Evolutionary conservation across 2,113 vertebrate genomes (phyloP).

Genomic region (Crotalus helleri): DNA sequence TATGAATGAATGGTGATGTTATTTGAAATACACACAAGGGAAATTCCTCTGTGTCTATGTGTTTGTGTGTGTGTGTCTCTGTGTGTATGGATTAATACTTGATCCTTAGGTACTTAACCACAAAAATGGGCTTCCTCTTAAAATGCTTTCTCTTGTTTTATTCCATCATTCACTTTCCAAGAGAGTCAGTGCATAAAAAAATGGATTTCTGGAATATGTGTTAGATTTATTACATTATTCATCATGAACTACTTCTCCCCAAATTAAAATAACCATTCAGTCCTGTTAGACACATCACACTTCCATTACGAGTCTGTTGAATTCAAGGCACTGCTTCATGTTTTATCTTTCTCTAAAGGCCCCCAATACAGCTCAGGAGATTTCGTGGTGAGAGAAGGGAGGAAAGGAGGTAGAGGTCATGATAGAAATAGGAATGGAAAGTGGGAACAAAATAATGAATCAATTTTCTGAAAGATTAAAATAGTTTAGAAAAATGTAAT

Average conservation of each 20-base stretch:
- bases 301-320: not conserved
- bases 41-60: not conserved
- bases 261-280: not conserved
- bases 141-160: not conserved
- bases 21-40: not conserved
- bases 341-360: not conserved
- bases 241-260: not conserved
- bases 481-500: not conserved
- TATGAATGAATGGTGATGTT: slow-evolving; percentile 5
- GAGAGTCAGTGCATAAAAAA: not conserved
- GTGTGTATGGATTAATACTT: not conserved
- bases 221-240: slow-evolving; percentile 22
- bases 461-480: not conserved
- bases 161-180: slow-evolving; percentile 23
- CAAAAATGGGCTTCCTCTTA: slow-evolving; percentile 16
- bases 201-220: slow-evolving; percentile 17
- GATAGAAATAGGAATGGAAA: not conserved
- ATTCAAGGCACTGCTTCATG: not conserved
- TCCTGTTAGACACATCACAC: not conserved
- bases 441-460: not conserved
- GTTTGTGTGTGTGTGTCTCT: not conserved
- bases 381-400: not conserved
- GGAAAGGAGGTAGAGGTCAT: not conserved
- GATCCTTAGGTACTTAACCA: slow-evolving; percentile 26
- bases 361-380: not conserved